A percentile compares a stretch with the other conserved stretches of the same genome.
phyloP scores from a whole-genome alignment of 2,113 vertebrate species.

The Rhea pennata region DNA sequence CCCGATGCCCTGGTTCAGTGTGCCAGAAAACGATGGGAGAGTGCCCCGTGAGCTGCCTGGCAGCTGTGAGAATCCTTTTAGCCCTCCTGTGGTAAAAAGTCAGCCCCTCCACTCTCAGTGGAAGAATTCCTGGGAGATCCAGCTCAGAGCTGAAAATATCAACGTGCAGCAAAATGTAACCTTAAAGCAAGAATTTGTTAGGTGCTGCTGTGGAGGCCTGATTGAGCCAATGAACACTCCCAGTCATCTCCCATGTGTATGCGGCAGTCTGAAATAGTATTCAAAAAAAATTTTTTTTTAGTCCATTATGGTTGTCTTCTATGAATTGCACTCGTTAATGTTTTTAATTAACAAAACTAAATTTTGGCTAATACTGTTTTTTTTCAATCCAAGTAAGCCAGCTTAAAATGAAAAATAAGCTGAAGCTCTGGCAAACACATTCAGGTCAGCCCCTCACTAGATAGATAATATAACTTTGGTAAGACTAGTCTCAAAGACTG shows the following conservation, averaged over 20 bases:
- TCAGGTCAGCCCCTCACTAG: conserved; percentile 40
- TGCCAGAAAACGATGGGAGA: not conserved
- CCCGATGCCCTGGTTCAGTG: not conserved
- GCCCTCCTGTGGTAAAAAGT: not conserved
- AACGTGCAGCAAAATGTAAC: not conserved
- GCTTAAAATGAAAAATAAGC: conserved; percentile 62
- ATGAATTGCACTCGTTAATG: conserved; percentile 18
- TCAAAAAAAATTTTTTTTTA: not conserved
- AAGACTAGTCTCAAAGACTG: conserved; percentile 40
- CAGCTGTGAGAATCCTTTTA: not conserved
- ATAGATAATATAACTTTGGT: conserved; percentile 46
- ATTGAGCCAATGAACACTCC: not conserved
- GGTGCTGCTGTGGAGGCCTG: not conserved
- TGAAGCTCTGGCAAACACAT: conserved; percentile 30
- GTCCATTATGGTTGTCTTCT: not conserved
- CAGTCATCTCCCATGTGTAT: not conserved
- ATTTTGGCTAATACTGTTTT: conserved; percentile 65
- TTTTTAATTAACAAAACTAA: conserved; percentile 57
- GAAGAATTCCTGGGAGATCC: not conserved
- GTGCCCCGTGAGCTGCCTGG: not conserved
- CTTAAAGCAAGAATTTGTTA: not conserved
- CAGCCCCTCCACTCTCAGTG: not conserved
- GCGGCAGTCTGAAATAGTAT: not conserved
- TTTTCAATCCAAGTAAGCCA: conserved; percentile 67
- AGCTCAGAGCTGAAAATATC: not conserved